Evolutionary conservation across 2,888 invertebrate species (phyloP), one percentile per base, ranked within the genome.

Genomic region (Heliconius cydno): DNA sequence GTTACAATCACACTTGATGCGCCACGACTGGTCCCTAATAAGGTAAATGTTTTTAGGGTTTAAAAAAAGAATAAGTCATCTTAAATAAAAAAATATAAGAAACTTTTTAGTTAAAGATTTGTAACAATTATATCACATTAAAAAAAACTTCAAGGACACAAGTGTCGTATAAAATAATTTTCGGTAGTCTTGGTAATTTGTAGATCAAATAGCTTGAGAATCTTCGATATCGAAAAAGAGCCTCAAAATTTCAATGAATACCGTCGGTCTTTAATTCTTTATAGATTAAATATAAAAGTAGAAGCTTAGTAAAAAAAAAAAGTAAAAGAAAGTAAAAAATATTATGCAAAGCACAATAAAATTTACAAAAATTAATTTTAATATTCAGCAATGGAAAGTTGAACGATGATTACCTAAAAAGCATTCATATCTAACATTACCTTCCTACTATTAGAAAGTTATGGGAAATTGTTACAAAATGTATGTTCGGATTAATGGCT

Each of bases 341-440:
- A 60, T 34, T 73, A 73, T 57, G 25, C 57, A 72, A 19, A 30
- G 9, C 22, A 57, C 28, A 52, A 19, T 57, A 72, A 72, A 72
- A 57, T 57, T 25, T 30, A 57, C 15, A 22, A 73, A 73, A 60
- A 38, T 22, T n/a, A 73, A 60, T 73, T n/a, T 28, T 73, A 73
- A 60, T 72, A 57, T 73, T 70, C n/a, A 73, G 15, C n/a, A 73
- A 73, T 34, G 60, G 73, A 73, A 73, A 60, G 73, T 60, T 60
- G 34, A 71, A 73, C 34, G 73, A 60, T 38, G 60, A 38, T 73
- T 73, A 73, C 57, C 13, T 38, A 34, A 73, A 60, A 73, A 73
- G 9, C 60, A 73, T 73, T 57, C n/a, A 73, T 57, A 38, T 73
- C 28, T 65, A 66, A 19, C 28, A 5, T 19, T 7, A 41, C 25